These are phyloP conservation scores for Synaphobranchus kaupii DNA, from an alignment of 2,797 vertebrate genomes.

Conservation along the genomic window DNA sequence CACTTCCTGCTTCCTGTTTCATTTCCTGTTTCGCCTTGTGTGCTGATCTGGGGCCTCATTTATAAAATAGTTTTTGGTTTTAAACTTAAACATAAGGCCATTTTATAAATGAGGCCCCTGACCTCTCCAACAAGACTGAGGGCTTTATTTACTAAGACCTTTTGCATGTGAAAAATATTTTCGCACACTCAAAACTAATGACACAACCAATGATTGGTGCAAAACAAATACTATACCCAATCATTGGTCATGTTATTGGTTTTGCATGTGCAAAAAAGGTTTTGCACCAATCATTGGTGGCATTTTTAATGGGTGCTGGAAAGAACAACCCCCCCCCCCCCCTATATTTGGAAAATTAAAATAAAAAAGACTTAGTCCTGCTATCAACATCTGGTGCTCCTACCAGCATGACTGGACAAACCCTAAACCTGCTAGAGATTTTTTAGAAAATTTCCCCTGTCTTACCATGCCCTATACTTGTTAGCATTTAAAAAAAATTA, in stretches of 20 bases:
- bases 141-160: too few species aligned
- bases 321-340: neutral
- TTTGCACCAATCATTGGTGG: too few species aligned
- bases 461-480: neutral
- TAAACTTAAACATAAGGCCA: neutral
- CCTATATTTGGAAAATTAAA: neutral
- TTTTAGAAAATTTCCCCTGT: too few species aligned
- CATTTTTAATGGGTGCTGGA: neutral
- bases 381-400: too few species aligned
- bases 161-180: too few species aligned
- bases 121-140: neutral
- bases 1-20: too few species aligned
- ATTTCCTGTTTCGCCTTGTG: neutral
- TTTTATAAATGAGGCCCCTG: too few species aligned
- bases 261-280: too few species aligned
- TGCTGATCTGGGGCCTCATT: neutral
- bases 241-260: too few species aligned
- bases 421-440: neutral
- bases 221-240: too few species aligned
- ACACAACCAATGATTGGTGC: too few species aligned
- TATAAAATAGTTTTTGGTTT: neutral
- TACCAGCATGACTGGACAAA: neutral
- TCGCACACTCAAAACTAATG: too few species aligned
- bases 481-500: neutral
- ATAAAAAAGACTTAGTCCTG: neutral